Base-by-base conservation (phyloP, 1,140 invertebrate genomes). In the Leptonema lineaticorne region DNA sequence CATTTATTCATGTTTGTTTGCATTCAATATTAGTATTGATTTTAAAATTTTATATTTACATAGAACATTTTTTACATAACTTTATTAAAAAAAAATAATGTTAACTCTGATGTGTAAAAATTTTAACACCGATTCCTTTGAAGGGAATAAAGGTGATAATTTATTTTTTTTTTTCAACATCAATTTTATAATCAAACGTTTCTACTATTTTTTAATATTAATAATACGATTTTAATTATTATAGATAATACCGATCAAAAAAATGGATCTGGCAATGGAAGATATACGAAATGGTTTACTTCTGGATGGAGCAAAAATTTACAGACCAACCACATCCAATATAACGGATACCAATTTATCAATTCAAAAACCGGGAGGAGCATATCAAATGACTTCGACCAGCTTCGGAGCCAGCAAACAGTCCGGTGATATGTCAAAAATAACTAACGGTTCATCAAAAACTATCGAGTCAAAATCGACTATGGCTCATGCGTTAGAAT, bases 181-280 rank as follows among this genome's bases (percentile, higher is more conserved):
- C 30, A 8, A n/a, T 37, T 37, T 37, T 37, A 37, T 37, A 37
- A 37, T 8, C 14, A 37, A 37, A 37, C 30, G 30, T 37, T 8
- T 37, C 6, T 8, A 7, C 30, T 37, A 37, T 37, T 37, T n/a
- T 37, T 14, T 8, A 37, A 8, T 14, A 37, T 37, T 37, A 37
- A 37, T 37, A 37, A 37, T 37, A n/a, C 14, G 6, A 37, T 37
- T 6, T 14, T 37, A 37, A 37, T n/a, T n/a, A n/a, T n/a, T n/a
- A n/a, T n/a, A n/a, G n/a, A n/a, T n/a, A n/a, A n/a, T n/a, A n/a
- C n/a, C n/a, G n/a, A n/a, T n/a, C n/a, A n/a, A n/a, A n/a, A 41
- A 41, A 58, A 71, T 71, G 69, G 63, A 71, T 1, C n/a, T 71
- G 28, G 63, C 66, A 5, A 24, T 68, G 24, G 62, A 68, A 60